These are phyloP conservation scores for Astreopora myriophthalma DNA, from an alignment of 64 coral and sea anemone species.

Conservation along the genomic window DNA sequence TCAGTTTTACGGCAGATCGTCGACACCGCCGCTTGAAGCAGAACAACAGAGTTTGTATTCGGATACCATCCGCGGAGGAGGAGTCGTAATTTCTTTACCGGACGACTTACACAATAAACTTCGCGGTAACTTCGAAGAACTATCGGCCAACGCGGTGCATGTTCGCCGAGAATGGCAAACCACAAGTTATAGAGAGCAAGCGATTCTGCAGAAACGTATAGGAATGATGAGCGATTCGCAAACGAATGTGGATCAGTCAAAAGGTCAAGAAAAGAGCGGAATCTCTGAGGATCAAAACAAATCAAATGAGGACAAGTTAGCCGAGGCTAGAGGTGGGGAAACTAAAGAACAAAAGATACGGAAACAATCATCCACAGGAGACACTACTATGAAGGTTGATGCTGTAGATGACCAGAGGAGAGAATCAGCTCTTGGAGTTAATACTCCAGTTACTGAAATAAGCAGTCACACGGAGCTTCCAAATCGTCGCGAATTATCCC, in stretches of 20 bases:
- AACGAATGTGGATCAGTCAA: not conserved
- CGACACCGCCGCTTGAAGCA: not conserved
- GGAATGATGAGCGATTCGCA: conserved; percentile 56
- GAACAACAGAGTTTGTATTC: conserved; percentile 70
- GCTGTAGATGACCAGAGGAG: not conserved
- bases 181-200: conserved; percentile 89
- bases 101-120: conserved; percentile 83
- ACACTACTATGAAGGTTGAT: conserved; percentile 5
- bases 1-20: conserved; percentile 29
- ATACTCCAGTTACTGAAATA: not conserved
- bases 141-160: conserved; percentile 74
- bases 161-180: conserved; percentile 96
- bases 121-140: conserved; percentile 81
- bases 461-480: conserved; percentile 12
- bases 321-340: not conserved
- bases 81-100: conserved; percentile 81
- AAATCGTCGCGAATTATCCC: conserved; percentile 56
- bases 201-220: conserved; percentile 71
- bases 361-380: not conserved
- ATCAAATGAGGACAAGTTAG: conserved; percentile 15
- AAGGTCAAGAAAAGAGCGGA: conserved; percentile 34
- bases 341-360: conserved; percentile 33
- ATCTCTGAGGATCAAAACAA: conserved; percentile 8
- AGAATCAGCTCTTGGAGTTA: not conserved
- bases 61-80: conserved; percentile 67